Conservation (phyloP, 1,140 invertebrate genomes). For the Zaprionus camerounensis region DNA sequence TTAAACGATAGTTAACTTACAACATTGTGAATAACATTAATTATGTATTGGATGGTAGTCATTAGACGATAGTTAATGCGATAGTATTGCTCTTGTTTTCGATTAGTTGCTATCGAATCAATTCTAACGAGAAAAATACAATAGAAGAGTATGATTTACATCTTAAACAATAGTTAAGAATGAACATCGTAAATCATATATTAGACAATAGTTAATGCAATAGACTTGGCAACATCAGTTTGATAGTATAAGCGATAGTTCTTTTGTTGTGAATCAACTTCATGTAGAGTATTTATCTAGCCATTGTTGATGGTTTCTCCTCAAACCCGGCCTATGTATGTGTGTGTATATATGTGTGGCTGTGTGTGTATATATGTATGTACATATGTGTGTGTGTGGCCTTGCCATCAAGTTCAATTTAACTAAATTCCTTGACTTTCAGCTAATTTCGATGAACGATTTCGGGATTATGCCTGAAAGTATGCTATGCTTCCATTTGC, state of each 20-base stretch:
- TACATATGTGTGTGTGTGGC: background rate
- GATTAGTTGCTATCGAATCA: too few relatives aligned
- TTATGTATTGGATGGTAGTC: too few relatives aligned
- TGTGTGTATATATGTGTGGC: background rate
- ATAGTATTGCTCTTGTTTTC: background rate
- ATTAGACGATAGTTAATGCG: background rate
- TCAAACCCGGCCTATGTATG: background rate
- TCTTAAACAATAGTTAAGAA: too few relatives aligned
- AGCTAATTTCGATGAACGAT: slow-evolving; percentile 7
- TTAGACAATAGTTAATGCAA: background rate
- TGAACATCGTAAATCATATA: too few relatives aligned
- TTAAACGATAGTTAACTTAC: too few relatives aligned
- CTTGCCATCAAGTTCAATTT: slow-evolving; percentile 2
- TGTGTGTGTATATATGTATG: background rate
- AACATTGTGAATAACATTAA: too few relatives aligned
- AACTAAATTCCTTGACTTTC: background rate
- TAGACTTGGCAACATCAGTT: background rate
- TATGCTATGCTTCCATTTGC: slow-evolving; percentile 4
- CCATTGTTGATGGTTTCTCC: too few relatives aligned
- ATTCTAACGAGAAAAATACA: too few relatives aligned
- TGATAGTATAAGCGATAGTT: too few relatives aligned
- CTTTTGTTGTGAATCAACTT: too few relatives aligned
- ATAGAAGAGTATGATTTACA: too few relatives aligned
- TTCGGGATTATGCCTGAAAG: background rate
- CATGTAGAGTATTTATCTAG: too few relatives aligned